A percentile compares a stretch with the other conserved stretches of the same genome.
These are phyloP conservation scores for Coreoperca whiteheadi DNA, from an alignment of 2,113 vertebrate species.

Conservation along the genomic window DNA sequence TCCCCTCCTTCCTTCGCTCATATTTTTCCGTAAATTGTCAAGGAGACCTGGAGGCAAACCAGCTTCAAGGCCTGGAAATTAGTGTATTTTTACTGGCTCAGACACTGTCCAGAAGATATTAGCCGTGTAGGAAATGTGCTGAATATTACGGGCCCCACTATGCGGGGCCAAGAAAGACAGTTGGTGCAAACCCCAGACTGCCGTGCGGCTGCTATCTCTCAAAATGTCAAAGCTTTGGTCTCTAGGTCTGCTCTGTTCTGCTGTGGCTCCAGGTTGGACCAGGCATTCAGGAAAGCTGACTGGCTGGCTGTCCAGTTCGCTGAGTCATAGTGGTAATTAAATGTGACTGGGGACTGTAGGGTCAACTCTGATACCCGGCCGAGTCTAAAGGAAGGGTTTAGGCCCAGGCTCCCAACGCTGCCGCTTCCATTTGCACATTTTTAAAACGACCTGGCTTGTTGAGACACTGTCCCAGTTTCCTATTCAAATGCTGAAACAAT, in stretches of 20 bases:
- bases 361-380: conserved; percentile 76
- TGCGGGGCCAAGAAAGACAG: conserved; percentile 82
- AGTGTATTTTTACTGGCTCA: conserved; percentile 84
- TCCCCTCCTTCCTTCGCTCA: conserved; percentile 46
- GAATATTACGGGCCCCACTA: conserved; percentile 79
- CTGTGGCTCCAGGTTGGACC: conserved; percentile 55
- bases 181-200: conserved; percentile 82
- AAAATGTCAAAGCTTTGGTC: conserved; percentile 77
- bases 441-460: conserved; percentile 18
- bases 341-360: conserved; percentile 71
- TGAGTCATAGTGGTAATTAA: conserved; percentile 82
- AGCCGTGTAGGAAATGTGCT: conserved; percentile 85
- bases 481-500: conserved; percentile 50
- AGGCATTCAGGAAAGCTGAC: conserved; percentile 30
- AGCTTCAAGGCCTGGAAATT: conserved; percentile 74
- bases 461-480: conserved; percentile 46
- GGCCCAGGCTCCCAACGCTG: conserved; percentile 43
- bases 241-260: conserved; percentile 63
- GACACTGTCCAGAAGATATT: conserved; percentile 83
- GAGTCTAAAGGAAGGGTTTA: conserved; percentile 64
- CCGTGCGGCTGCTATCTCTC: conserved; percentile 78
- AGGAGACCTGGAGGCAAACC: conserved; percentile 72
- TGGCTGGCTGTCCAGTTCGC: conserved; percentile 62
- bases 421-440: conserved; percentile 67
- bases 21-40: conserved; percentile 80